Evolutionary conservation across 2,888 invertebrate genomes (phyloP).

Genomic region (Amiota mariae): DNA sequence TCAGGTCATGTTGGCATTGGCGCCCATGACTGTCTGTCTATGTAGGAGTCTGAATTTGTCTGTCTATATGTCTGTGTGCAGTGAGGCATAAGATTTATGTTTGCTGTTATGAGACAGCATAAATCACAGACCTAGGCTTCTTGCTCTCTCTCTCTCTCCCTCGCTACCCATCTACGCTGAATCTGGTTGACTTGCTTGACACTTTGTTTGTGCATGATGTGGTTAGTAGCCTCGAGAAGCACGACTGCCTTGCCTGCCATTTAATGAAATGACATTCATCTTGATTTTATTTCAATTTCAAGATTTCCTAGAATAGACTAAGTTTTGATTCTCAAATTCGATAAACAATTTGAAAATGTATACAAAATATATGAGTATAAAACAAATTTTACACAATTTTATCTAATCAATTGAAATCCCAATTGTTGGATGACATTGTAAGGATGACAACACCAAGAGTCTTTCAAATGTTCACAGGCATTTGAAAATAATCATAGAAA

Average conservation of each 20-base stretch:
- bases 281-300: conserved; percentile 19
- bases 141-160: not conserved
- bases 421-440: too few species aligned
- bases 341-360: too few species aligned
- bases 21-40: not conserved
- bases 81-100: conserved; percentile 59
- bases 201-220: not conserved
- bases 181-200: not conserved
- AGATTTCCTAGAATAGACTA: not conserved
- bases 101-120: conserved; percentile 63
- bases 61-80: conserved; percentile 29
- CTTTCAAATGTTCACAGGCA: too few species aligned
- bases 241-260: not conserved
- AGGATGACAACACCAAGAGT: too few species aligned
- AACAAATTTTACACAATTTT: too few species aligned
- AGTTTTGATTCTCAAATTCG: too few species aligned
- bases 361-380: too few species aligned
- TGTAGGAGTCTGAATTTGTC: not conserved
- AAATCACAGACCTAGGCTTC: conserved; percentile 54
- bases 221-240: too few species aligned
- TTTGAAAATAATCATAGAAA: too few species aligned
- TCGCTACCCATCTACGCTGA: too few species aligned
- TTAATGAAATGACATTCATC: conserved; percentile 7
- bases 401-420: too few species aligned
- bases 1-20: conserved; percentile 11